Evolutionary conservation across 2,113 vertebrate species (phyloP).

Genomic region (Pterocles gutturalis): DNA sequence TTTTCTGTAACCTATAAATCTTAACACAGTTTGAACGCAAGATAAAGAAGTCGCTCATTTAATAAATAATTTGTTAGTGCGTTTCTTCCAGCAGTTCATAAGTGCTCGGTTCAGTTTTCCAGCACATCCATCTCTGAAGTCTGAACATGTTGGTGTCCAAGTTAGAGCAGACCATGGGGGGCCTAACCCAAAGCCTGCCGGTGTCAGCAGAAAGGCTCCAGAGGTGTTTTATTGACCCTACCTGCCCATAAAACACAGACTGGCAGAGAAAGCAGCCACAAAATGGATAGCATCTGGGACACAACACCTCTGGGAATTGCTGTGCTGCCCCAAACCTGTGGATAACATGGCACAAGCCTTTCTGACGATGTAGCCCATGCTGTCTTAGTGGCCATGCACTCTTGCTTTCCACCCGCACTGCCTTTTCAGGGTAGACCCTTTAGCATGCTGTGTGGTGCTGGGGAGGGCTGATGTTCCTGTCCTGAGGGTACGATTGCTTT

Average conservation of each 20-base stretch:
- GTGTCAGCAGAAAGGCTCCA: neutral
- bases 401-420: neutral
- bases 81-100: neutral
- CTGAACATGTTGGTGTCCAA: neutral
- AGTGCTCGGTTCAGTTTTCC: neutral
- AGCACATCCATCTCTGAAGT: neutral
- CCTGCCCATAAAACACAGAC: neutral
- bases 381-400: fast-evolving
- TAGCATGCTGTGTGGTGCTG: neutral
- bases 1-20: neutral
- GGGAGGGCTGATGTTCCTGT: neutral
- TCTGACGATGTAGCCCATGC: fast-evolving
- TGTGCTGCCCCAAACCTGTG: fast-evolving
- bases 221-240: conserved; percentile 3
- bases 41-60: neutral
- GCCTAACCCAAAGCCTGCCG: neutral
- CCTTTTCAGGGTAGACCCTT: neutral
- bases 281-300: neutral
- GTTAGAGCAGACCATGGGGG: neutral
- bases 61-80: neutral
- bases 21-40: neutral
- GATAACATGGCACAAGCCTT: neutral
- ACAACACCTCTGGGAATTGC: neutral
- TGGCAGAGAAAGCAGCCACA: neutral
- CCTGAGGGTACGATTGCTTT: neutral